Conservation (phyloP, 1,140 invertebrate genomes). For the Notospermus geniculatus region DNA sequence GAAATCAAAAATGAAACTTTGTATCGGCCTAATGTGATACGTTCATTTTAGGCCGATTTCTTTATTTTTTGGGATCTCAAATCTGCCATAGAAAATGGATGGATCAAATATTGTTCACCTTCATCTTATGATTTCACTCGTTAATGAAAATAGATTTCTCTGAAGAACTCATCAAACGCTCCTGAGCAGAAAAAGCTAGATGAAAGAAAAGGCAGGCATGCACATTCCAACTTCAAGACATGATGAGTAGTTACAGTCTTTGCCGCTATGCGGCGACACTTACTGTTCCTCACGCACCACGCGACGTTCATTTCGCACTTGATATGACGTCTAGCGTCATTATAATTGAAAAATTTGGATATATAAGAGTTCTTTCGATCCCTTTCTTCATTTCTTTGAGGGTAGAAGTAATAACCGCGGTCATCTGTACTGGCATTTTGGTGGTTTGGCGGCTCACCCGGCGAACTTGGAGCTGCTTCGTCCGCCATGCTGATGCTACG, state of each 20-base stretch:
- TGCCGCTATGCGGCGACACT: constrained; percentile 21
- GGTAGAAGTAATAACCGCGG: constrained; percentile 78
- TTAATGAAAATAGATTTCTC: background rate
- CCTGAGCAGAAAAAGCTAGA: too few relatives aligned
- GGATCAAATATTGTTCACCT: background rate
- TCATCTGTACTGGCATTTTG: constrained; percentile 29
- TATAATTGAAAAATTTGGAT: constrained; percentile 64
- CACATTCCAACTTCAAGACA: background rate
- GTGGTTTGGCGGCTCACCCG: background rate
- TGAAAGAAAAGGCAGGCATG: too few relatives aligned
- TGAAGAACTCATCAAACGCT: background rate
- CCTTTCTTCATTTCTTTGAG: constrained; percentile 69
- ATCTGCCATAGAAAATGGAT: background rate
- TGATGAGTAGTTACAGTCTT: background rate
- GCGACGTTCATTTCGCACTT: constrained; percentile 81
- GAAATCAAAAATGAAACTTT: constrained; percentile 35
- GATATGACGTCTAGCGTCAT: constrained; percentile 67
- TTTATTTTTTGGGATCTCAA: background rate
- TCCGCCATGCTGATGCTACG: too few relatives aligned
- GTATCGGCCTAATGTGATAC: background rate
- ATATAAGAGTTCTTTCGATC: constrained; percentile 60
- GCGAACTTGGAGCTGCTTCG: too few relatives aligned
- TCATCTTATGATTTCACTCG: background rate
- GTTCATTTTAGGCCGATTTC: background rate
- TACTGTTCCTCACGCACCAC: constrained; percentile 73